These are phyloP conservation scores for Cochlearius cochlearius DNA, from an alignment of 2,113 vertebrate species.

Conservation along the genomic window DNA sequence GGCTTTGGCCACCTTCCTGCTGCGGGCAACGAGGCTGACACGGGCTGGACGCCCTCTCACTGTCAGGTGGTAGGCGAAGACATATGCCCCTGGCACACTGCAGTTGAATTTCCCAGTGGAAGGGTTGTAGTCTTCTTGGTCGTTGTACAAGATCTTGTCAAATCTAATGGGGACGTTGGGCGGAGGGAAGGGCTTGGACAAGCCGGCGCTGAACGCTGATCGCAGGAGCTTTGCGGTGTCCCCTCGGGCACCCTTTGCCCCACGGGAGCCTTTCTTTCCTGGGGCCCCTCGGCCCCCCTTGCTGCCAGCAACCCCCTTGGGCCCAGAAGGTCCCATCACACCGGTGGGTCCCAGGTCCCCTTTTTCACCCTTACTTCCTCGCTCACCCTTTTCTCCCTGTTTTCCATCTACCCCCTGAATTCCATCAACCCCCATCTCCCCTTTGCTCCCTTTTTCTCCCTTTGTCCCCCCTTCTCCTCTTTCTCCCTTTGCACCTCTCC, in stretches of 20 bases:
- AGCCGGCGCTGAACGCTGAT: slow-evolving; percentile 90
- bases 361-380: slow-evolving; percentile 82
- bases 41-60: slow-evolving; percentile 88
- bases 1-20: slow-evolving; percentile 81
- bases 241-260: slow-evolving; percentile 85
- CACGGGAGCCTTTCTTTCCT: slow-evolving; percentile 87
- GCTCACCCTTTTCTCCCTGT: slow-evolving; percentile 79
- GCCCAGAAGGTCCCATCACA: slow-evolving; percentile 72
- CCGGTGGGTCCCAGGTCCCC: slow-evolving; percentile 83
- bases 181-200: slow-evolving; percentile 90
- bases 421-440: slow-evolving; percentile 81
- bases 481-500: slow-evolving; percentile 83
- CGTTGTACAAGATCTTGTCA: slow-evolving; percentile 90
- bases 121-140: slow-evolving; percentile 84
- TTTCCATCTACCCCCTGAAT: slow-evolving; percentile 76
- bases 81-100: slow-evolving; percentile 84
- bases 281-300: slow-evolving; percentile 85
- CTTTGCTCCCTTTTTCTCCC: slow-evolving; percentile 85
- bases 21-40: slow-evolving; percentile 85
- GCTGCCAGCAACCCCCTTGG: slow-evolving; percentile 80
- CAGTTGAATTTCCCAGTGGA: slow-evolving; percentile 88
- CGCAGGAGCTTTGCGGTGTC: slow-evolving; percentile 39
- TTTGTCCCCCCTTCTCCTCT: slow-evolving; percentile 78
- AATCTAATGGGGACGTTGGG: slow-evolving; percentile 88
- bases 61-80: slow-evolving; percentile 92